Evolutionary conservation across 2,888 invertebrate genomes (phyloP).

Genomic region (Siphonodentalium dalli): DNA sequence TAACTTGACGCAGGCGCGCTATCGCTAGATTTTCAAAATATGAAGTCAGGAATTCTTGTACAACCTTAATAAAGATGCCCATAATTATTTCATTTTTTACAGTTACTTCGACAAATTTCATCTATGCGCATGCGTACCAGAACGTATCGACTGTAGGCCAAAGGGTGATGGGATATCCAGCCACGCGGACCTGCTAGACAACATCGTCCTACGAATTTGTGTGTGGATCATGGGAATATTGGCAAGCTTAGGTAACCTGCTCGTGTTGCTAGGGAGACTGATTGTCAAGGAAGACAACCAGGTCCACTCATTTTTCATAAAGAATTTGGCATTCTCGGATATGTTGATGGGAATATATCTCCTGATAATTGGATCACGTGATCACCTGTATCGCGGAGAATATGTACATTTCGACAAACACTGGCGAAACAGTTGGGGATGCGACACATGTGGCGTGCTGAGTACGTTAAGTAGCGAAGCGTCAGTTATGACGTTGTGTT

Average conservation of each 20-base stretch:
- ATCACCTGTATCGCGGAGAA: constrained; percentile 68
- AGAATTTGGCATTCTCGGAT: constrained; percentile 73
- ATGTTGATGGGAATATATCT: constrained; percentile 73
- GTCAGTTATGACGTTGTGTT: constrained; percentile 35
- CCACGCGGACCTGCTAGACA: constrained; percentile 35
- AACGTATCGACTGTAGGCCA: constrained; percentile 30
- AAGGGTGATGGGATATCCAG: constrained; percentile 39
- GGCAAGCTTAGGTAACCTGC: constrained; percentile 71
- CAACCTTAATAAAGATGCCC: too few species aligned
- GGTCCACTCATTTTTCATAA: constrained; percentile 69
- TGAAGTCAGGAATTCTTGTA: too few species aligned
- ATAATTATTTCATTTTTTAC: too few species aligned
- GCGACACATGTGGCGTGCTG: constrained; percentile 70
- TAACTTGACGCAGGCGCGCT: too few species aligned
- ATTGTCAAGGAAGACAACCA: constrained; percentile 63
- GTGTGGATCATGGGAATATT: constrained; percentile 73
- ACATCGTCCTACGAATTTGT: constrained; percentile 58
- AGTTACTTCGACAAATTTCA: constrained; percentile 41
- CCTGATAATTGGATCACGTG: constrained; percentile 71
- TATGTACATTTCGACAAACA: constrained; percentile 70
- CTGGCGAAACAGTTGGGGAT: constrained; percentile 71
- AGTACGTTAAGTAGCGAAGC: constrained; percentile 38
- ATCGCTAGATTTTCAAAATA: too few species aligned
- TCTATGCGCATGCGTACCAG: constrained; percentile 30
- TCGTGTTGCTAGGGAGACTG: constrained; percentile 66